A percentile compares a stretch with the other conserved stretches of the same genome.
Evolutionary conservation across 2,797 vertebrate genomes (phyloP).

Genomic region (Bradypus variegatus): DNA sequence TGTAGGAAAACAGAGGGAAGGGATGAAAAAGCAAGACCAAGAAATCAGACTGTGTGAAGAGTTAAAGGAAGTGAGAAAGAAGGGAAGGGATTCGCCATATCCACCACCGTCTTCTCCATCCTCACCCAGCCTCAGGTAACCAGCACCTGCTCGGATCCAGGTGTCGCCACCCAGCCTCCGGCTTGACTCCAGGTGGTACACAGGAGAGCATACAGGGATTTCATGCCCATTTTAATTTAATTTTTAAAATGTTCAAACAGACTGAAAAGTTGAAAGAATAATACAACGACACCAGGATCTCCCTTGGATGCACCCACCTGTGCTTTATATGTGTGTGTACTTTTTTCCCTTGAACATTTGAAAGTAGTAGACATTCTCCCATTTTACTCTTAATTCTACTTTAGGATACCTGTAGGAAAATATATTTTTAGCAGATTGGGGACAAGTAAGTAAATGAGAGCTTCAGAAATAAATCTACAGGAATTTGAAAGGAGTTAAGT

Average conservation of each 20-base stretch:
- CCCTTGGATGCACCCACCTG: background rate
- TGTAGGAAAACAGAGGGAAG: background rate
- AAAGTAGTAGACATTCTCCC: background rate
- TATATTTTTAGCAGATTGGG: background rate
- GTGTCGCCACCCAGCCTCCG: background rate
- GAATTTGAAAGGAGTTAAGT: background rate
- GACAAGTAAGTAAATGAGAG: background rate
- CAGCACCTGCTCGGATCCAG: rapidly evolving
- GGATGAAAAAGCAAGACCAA: background rate
- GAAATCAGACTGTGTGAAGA: background rate
- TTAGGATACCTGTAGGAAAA: background rate
- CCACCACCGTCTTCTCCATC: too few relatives aligned
- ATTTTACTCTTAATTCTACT: background rate
- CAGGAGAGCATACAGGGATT: background rate
- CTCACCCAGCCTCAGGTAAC: background rate
- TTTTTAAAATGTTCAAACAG: background rate
- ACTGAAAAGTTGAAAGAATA: background rate
- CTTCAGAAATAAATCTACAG: background rate
- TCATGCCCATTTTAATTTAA: background rate
- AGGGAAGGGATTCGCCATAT: background rate
- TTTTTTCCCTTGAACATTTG: background rate
- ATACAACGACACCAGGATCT: background rate
- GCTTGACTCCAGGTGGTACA: background rate
- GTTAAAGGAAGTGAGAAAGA: background rate
- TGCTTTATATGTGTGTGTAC: too few relatives aligned